Evolutionary conservation across 2,113 vertebrate species (phyloP).

Genomic region (Morone saxatilis): DNA sequence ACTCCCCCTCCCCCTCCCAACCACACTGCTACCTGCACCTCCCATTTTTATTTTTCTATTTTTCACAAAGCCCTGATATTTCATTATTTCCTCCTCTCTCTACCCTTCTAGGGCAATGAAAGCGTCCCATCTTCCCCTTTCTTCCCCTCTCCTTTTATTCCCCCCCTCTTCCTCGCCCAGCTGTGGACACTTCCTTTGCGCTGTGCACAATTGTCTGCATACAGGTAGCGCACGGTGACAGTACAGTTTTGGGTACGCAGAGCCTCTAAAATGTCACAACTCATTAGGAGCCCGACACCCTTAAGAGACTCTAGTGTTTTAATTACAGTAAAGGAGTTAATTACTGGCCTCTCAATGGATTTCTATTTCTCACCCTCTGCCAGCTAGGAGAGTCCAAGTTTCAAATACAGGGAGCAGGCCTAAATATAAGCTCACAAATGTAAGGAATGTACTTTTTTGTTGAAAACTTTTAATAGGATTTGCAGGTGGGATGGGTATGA

Average conservation of each 20-base stretch:
- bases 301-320: slow-evolving; percentile 86
- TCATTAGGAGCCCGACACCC: slow-evolving; percentile 88
- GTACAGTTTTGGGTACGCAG: slow-evolving; percentile 78
- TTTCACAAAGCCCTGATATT: slow-evolving; percentile 87
- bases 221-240: slow-evolving; percentile 66
- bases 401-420: slow-evolving; percentile 38
- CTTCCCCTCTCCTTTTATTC: slow-evolving; percentile 74
- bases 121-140: slow-evolving; percentile 73
- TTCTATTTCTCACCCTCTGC: slow-evolving; percentile 56
- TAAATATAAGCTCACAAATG: slow-evolving; percentile 22
- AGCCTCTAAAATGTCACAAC: slow-evolving; percentile 89
- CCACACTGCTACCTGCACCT: slow-evolving; percentile 68
- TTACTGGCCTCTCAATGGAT: slow-evolving; percentile 79
- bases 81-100: slow-evolving; percentile 81
- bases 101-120: slow-evolving; percentile 68
- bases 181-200: slow-evolving; percentile 1
- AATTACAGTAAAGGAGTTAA: slow-evolving; percentile 94
- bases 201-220: neutral
- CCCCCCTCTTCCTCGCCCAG: slow-evolving; percentile 2
- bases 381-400: slow-evolving; percentile 19
- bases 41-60: slow-evolving; percentile 83
- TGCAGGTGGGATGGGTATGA: neutral
- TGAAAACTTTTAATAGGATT: slow-evolving; percentile 43
- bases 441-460: slow-evolving; percentile 9
- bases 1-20: slow-evolving; percentile 27